Base-by-base conservation (phyloP, 2,797 vertebrate species). In the Paratrypauchen microcephalus region DNA sequence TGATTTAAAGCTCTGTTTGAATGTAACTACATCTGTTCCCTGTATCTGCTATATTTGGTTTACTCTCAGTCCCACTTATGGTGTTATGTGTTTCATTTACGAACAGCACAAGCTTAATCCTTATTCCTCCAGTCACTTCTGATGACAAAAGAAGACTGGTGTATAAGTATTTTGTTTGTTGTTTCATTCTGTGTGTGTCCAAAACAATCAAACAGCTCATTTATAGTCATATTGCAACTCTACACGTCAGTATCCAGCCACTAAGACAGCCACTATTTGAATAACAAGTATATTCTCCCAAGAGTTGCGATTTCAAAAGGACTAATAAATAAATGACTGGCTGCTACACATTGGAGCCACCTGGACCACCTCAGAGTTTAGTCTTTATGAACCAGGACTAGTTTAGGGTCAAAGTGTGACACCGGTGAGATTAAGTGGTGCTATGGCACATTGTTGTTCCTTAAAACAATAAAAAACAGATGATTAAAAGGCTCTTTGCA, bases 121-220 rank as follows among this genome's bases (percentile, higher is more conserved):
- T 32, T 36, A 45, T 56, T 67, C 5, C 41, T 55, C 24, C 52
- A 63, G 41, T 62, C 62, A 57, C 45, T 79, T 73, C 66, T 71
- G 55, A 57, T 41, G 50, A 41, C 18, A 36, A 69, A 54, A 41
- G 1, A 56, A 39, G 8, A n/a, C 32, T 0, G 68, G 21, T 36
- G 30, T 47, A 69, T 69, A 66, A 66, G 30, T 66, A 50, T 65
- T 30, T 4, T 57, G 68, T 8, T 30, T 72, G 32, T 23, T 63
- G 41, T 61, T 71, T 67, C 21, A 65, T 39, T 50, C 65, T 36
- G 23, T 23, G 52, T 70, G 75, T 69, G 56, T 58, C 32, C n/a
- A 72, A 69, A 69, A 16, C 30, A 72, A 75, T 73, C 39, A 39
- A 45, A 71, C 60, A 9, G 32, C 65, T 78, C 63, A 76, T 19